These are phyloP conservation scores for Apostichopus japonicus DNA, from an alignment of 35 echinoderm and acorn worm genomes.

Conservation along the genomic window DNA sequence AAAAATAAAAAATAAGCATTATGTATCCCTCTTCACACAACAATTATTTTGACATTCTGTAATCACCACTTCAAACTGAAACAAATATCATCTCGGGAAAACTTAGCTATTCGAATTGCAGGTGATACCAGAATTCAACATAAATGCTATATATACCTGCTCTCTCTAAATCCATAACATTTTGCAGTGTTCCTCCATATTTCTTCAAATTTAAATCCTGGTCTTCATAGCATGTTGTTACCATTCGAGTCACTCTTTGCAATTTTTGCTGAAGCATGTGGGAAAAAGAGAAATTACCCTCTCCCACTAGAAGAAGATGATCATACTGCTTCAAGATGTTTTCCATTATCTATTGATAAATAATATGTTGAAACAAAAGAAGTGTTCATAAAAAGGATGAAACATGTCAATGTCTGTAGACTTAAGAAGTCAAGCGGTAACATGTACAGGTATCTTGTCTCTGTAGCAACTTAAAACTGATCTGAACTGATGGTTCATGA, in stretches of 20 bases:
- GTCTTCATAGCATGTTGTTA: slow-evolving; percentile 71
- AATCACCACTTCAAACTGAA: too few relatives aligned
- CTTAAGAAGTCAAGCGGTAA: too few relatives aligned
- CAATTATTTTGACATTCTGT: too few relatives aligned
- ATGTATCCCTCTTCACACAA: too few relatives aligned
- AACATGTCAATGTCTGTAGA: not conserved
- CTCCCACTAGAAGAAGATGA: slow-evolving; percentile 77
- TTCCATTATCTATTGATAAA: slow-evolving; percentile 8
- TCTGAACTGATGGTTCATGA: too few relatives aligned
- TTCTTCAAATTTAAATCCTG: not conserved
- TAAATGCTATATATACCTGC: not conserved
- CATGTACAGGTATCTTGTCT: too few relatives aligned
- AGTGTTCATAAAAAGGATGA: not conserved
- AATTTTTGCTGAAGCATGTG: slow-evolving; percentile 56
- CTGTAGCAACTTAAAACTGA: too few relatives aligned
- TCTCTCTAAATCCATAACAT: not conserved
- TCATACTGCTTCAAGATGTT: not conserved
- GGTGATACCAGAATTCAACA: not conserved
- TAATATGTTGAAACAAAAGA: not conserved
- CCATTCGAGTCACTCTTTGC: not conserved
- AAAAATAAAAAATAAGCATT: too few relatives aligned
- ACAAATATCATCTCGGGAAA: too few relatives aligned
- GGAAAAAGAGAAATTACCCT: slow-evolving; percentile 94
- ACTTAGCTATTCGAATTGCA: not conserved
- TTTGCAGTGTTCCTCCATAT: not conserved